Evolutionary conservation across 2,113 vertebrate species (phyloP), one percentile per base, ranked within the genome.

Genomic region (Myiozetetes cayanensis): DNA sequence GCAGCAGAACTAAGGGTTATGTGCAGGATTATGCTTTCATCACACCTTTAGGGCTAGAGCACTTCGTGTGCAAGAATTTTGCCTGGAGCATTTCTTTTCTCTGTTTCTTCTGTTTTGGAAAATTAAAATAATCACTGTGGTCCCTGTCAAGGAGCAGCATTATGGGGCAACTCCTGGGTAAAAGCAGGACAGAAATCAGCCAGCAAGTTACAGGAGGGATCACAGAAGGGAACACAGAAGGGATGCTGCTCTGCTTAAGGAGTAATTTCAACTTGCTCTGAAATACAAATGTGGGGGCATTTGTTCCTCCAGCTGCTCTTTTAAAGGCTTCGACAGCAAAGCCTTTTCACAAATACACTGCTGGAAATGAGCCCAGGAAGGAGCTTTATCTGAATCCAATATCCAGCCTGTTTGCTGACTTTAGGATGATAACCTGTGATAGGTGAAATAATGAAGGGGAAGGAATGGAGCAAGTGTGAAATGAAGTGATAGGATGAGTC

Each of bases 1-100:
- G 98, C 98, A 96, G 95, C 96, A 97, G 97, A 98, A 98, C 97
- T 97, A 76, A 98, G 96, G 94, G 86, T 82, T 95, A 44, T 75
- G 95, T 94, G 90, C 96, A 97, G 95, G 97, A 96, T 97, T 96
- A 47, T 62, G 97, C 93, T 98, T 97, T 98, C 97, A 97, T 97
- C 97, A 90, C 97, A 98, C 98, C 97, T 98, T 98, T 95, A 91
- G 96, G 97, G 91, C 95, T 89, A 88, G 84, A 94, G 94, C 84
- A 79, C 93, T 96, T 95, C 33, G 39, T 93, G 85, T 86, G 92
- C 90, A 95, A 80, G 97, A 95, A 95, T 95, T 92, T 93, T 77
- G 96, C 96, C 94, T 28, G 74, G 39, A 92, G 93, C 85, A 14
- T 94, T 95, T 59, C 61, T 96, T 88, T 62, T 66, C 78, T 79